phyloP scores from a whole-genome alignment of 2,113 vertebrate species.

The Trematocara marginatum region DNA sequence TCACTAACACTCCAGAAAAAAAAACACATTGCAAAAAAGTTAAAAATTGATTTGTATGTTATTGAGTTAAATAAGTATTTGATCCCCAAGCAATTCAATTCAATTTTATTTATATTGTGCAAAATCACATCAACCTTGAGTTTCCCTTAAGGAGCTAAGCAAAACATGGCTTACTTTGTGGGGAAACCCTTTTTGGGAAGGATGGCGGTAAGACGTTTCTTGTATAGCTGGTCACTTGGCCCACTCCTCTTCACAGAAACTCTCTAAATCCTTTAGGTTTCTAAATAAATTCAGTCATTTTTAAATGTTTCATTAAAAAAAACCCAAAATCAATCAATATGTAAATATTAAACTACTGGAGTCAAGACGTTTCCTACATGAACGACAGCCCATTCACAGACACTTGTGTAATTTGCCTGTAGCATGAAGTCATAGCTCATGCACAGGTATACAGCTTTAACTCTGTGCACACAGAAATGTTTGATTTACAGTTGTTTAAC shows the following conservation, averaged over 20 bases:
- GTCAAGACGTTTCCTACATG: not conserved
- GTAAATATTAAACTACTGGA: not conserved
- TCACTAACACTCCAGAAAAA: not conserved
- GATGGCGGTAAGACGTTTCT: not conserved
- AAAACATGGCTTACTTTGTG: not conserved
- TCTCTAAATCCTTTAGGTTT: not conserved
- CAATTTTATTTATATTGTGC: not conserved
- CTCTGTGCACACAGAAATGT: not conserved
- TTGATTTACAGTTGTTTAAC: not conserved
- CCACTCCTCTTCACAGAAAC: not conserved
- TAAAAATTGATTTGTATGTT: not conserved
- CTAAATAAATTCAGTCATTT: not conserved
- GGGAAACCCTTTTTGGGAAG: not conserved
- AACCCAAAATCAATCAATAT: accelerated
- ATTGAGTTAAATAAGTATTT: not conserved
- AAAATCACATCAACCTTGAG: not conserved
- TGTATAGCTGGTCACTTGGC: not conserved
- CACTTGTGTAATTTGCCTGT: not conserved
- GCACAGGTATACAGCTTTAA: not conserved
- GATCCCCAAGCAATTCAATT: not conserved
- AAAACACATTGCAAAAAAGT: not conserved
- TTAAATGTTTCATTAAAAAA: not conserved
- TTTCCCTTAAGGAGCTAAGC: not conserved
- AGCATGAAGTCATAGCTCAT: not conserved
- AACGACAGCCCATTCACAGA: not conserved